Percentiles rank a stretch among this genome's conserved stretches.
Conservation (phyloP, 2,797 vertebrate species). For the Masticophis lateralis region DNA sequence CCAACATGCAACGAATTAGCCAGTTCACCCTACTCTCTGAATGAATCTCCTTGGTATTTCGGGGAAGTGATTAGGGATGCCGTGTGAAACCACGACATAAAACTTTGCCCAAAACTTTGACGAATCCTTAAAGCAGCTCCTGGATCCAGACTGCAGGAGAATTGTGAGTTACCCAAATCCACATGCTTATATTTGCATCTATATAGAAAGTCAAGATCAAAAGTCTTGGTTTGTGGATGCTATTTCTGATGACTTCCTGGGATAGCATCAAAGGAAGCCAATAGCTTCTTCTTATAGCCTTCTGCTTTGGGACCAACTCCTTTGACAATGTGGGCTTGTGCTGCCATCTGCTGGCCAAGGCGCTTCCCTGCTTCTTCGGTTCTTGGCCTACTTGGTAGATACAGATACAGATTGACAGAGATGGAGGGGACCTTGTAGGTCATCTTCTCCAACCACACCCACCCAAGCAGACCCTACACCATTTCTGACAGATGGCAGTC, state of each 20-base stretch:
- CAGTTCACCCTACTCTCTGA: too few species aligned
- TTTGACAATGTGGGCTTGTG: background rate
- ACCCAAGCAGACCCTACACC: too few species aligned
- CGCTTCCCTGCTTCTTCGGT: background rate
- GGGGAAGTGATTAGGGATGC: too few species aligned
- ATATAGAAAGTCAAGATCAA: background rate
- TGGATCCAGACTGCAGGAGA: background rate
- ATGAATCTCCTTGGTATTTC: background rate
- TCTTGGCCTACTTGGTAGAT: background rate
- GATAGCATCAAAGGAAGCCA: background rate
- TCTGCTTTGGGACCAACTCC: background rate
- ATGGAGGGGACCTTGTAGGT: too few species aligned
- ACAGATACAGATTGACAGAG: too few species aligned
- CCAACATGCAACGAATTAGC: too few species aligned
- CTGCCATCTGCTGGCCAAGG: constrained; percentile 4
- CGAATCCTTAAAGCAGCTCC: background rate
- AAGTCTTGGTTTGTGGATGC: too few species aligned
- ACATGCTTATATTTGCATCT: background rate
- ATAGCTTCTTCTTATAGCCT: background rate
- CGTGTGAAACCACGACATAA: background rate
- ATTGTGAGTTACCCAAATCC: background rate
- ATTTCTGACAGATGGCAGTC: too few species aligned
- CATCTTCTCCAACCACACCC: too few species aligned
- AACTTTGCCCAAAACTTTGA: background rate
- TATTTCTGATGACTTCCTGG: background rate